Evolutionary conservation across 2,888 invertebrate genomes (phyloP).

Genomic region (Stenoptilia bipunctidactyla): DNA sequence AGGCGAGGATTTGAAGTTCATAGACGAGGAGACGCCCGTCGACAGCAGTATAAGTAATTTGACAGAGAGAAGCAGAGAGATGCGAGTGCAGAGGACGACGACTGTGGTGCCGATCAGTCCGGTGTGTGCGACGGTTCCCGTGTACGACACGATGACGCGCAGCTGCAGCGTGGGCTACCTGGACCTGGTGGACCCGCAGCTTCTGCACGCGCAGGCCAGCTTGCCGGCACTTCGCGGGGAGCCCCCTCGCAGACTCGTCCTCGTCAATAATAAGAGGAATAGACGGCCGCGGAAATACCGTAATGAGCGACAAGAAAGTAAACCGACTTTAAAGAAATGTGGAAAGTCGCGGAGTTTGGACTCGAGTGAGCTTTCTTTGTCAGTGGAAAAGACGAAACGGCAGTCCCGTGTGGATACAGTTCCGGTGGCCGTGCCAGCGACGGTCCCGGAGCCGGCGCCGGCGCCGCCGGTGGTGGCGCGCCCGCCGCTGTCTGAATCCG

Average conservation of each 20-base stretch:
- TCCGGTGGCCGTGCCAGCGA: slow-evolving; percentile 18
- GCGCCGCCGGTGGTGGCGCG: slow-evolving; percentile 16
- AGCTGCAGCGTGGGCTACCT: slow-evolving; percentile 92
- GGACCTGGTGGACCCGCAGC: slow-evolving; percentile 83
- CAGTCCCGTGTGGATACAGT: slow-evolving; percentile 21
- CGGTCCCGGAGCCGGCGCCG: slow-evolving; percentile 28
- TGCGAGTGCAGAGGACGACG: slow-evolving; percentile 58
- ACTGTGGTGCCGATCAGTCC: slow-evolving; percentile 78
- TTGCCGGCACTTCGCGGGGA: slow-evolving; percentile 79
- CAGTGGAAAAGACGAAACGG: slow-evolving; percentile 50
- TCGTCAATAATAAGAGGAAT: slow-evolving; percentile 78
- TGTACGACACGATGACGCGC: slow-evolving; percentile 79
- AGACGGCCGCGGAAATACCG: slow-evolving; percentile 45
- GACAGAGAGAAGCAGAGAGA: slow-evolving; percentile 30
- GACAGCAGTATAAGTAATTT: slow-evolving; percentile 34
- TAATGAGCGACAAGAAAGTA: slow-evolving; percentile 26
- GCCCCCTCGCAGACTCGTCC: slow-evolving; percentile 81
- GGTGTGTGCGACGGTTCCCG: slow-evolving; percentile 48
- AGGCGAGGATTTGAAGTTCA: slow-evolving; percentile 75
- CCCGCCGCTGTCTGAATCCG: slow-evolving; percentile 34
- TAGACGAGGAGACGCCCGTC: slow-evolving; percentile 76
- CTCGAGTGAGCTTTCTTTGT: slow-evolving; percentile 82
- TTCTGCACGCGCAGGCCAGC: slow-evolving; percentile 81
- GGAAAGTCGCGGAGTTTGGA: slow-evolving; percentile 89
- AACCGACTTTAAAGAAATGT: slow-evolving; percentile 74